Conservation (phyloP, 2,888 invertebrate genomes). For the Lasioglossum lativentre region DNA sequence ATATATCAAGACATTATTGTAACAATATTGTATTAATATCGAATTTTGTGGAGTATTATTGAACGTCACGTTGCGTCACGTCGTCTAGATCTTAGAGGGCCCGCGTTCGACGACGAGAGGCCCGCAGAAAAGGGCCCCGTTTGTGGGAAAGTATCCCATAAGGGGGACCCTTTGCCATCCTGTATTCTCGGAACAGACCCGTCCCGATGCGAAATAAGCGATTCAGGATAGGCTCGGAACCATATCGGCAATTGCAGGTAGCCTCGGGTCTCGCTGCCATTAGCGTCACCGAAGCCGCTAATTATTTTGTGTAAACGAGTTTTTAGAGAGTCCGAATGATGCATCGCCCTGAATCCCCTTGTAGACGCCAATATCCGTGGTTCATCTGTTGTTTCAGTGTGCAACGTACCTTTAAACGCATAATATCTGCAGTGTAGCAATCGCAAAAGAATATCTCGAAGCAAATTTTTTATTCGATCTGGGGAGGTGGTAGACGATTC, state of each 20-base stretch:
- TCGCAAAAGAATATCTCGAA: too few relatives aligned
- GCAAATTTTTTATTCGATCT: too few relatives aligned
- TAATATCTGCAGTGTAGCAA: too few relatives aligned
- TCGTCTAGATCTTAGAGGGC: not conserved
- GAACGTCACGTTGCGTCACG: not conserved
- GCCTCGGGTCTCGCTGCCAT: not conserved
- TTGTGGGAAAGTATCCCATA: not conserved
- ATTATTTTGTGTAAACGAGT: conserved; percentile 23
- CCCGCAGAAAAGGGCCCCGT: not conserved
- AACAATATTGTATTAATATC: too few relatives aligned
- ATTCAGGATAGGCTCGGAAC: conserved; percentile 39
- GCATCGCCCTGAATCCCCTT: not conserved
- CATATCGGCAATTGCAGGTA: conserved; percentile 18
- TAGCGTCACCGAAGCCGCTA: conserved; percentile 17
- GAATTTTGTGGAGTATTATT: not conserved
- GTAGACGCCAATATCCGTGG: too few relatives aligned
- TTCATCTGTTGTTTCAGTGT: too few relatives aligned
- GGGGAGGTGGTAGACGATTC: too few relatives aligned
- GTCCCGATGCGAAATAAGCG: conserved; percentile 34
- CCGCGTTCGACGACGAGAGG: too few relatives aligned
- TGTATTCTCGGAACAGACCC: conserved; percentile 34
- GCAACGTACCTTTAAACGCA: too few relatives aligned
- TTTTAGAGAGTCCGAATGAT: conserved; percentile 2
- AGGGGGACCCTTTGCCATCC: not conserved
- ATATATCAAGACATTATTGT: too few relatives aligned